Evolutionary conservation across 2,113 vertebrate species (phyloP).

Genomic region (Benitochromis conjunctus): DNA sequence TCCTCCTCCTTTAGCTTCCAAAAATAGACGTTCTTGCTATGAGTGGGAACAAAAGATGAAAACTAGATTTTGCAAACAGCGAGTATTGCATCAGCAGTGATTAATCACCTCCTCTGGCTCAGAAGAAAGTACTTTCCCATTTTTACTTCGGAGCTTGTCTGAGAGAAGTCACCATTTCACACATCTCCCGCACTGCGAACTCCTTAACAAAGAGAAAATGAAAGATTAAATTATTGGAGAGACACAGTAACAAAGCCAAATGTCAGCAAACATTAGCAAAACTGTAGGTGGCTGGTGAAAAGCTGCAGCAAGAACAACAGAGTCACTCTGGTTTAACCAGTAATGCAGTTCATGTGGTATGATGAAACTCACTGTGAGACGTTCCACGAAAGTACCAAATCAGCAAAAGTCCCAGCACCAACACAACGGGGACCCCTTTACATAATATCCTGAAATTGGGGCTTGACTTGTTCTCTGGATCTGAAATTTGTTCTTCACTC

Average conservation of each 20-base stretch:
- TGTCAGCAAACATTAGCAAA: background rate
- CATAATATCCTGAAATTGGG: background rate
- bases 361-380: accelerated
- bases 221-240: background rate
- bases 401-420: background rate
- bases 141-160: background rate
- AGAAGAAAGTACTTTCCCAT: background rate
- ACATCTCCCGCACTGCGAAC: accelerated
- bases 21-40: background rate
- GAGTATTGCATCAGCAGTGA: background rate
- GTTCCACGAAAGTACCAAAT: background rate
- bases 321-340: background rate
- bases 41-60: background rate
- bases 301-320: background rate
- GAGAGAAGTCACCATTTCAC: background rate
- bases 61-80: background rate
- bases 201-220: background rate
- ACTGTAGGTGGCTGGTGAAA: background rate
- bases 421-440: background rate
- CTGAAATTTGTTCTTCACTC: too few relatives aligned
- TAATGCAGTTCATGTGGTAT: accelerated
- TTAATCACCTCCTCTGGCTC: background rate
- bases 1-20: background rate
- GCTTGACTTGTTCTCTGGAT: background rate
- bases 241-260: accelerated